phyloP scores from a whole-genome alignment of 1,140 invertebrate genomes.

The Lordiphosa collinella region DNA sequence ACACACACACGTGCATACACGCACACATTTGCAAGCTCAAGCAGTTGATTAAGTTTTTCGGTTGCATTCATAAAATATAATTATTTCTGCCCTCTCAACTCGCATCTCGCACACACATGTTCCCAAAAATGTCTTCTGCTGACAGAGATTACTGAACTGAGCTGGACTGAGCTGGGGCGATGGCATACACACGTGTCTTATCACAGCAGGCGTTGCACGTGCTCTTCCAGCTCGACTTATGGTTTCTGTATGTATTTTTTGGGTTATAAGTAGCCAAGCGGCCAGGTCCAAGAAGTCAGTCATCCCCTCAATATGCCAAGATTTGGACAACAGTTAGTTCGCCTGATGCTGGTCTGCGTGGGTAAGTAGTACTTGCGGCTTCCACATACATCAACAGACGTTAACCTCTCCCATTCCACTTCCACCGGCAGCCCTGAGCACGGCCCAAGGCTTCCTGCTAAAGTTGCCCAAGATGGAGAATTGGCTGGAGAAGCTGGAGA shows the following conservation, averaged over 20 bases:
- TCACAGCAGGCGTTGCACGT: conserved; percentile 33
- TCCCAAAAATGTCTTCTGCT: no score
- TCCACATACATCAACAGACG: no score
- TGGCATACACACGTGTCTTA: conserved; percentile 3
- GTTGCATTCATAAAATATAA: neutral
- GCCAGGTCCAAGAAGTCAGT: conserved; percentile 6
- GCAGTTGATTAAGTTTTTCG: neutral
- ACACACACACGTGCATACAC: neutral
- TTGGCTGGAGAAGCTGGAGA: conserved; percentile 19
- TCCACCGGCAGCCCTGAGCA: conserved; percentile 27
- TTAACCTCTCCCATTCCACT: no score
- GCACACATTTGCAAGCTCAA: neutral
- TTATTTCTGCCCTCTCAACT: neutral
- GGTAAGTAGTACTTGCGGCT: conserved; percentile 41
- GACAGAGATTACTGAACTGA: no score
- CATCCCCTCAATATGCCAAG: conserved; percentile 20
- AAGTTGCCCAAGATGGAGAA: conserved; percentile 49
- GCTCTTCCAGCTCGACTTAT: conserved; percentile 19
- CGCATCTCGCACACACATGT: neutral
- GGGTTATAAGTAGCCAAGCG: conserved; percentile 49
- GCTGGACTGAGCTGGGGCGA: no score
- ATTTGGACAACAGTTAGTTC: conserved; percentile 42
- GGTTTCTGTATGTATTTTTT: conserved; percentile 6
- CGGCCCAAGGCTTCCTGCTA: conserved; percentile 29
- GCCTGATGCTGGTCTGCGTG: conserved; percentile 42